Percentiles rank a stretch among this genome's conserved stretches.
These are phyloP conservation scores for Thereuonema tuberculata DNA, from an alignment of 1,140 invertebrate species.

Conservation along the genomic window DNA sequence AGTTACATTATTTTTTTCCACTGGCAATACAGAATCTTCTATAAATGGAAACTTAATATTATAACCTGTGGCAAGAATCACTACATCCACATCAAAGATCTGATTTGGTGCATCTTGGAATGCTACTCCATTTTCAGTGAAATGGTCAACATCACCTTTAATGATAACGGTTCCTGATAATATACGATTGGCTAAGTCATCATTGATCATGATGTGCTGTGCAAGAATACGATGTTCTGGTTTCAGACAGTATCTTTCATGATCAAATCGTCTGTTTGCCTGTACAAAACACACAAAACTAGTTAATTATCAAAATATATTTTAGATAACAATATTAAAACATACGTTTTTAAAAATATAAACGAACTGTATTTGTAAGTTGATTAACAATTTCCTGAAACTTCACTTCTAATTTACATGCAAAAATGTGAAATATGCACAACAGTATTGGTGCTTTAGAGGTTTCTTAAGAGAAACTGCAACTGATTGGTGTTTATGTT, in stretches of 20 bases:
- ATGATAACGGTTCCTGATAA: slow-evolving; percentile 34
- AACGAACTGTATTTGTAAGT: too few relatives aligned
- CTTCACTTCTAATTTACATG: too few relatives aligned
- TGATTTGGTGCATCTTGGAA: slow-evolving; percentile 28
- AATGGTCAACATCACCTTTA: too few relatives aligned
- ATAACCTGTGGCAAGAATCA: slow-evolving; percentile 20
- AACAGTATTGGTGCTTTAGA: too few relatives aligned
- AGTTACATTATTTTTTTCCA: neutral
- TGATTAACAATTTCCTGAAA: too few relatives aligned
- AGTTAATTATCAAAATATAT: too few relatives aligned
- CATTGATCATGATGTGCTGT: slow-evolving; percentile 43
- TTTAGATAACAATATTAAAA: slow-evolving; percentile 3
- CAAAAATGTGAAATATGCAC: too few relatives aligned
- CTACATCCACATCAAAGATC: slow-evolving; percentile 13
- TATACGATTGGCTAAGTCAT: slow-evolving; percentile 38
- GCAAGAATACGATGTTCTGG: slow-evolving; percentile 32
- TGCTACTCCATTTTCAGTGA: slow-evolving; percentile 26
- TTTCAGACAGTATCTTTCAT: slow-evolving; percentile 34
- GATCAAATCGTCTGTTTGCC: slow-evolving; percentile 39
- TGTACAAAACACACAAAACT: too few relatives aligned
- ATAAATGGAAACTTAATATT: slow-evolving; percentile 16
- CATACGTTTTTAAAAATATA: too few relatives aligned
- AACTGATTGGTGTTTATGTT: too few relatives aligned
- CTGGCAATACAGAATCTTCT: slow-evolving; percentile 6
- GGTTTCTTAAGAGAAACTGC: too few relatives aligned